phyloP scores from a whole-genome alignment of 2,113 vertebrate species.

The Dendropsophus ebraccatus region DNA sequence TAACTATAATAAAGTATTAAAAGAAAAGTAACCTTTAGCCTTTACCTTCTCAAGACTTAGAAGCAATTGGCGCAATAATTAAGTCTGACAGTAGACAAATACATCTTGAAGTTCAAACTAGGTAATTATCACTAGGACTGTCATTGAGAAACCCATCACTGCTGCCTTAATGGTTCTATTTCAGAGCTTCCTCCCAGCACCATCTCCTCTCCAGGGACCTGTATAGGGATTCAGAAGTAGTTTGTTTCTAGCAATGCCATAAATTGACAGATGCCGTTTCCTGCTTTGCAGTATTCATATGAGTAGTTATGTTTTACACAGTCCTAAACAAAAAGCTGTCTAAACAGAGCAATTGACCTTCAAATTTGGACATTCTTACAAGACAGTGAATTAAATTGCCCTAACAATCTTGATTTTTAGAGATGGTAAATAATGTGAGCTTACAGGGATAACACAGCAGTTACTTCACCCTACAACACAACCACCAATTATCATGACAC shows the following conservation, averaged over 20 bases:
- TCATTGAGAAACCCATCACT: conserved; percentile 55
- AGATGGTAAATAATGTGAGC: conserved; percentile 15
- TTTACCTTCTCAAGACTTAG: conserved; percentile 23
- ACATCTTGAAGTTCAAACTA: conserved; percentile 44
- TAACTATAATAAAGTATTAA: background rate
- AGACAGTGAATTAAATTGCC: conserved; percentile 38
- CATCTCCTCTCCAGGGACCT: conserved; percentile 49
- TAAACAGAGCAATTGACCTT: conserved; percentile 48
- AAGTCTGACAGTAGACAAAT: conserved; percentile 42
- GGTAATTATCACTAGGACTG: conserved; percentile 54
- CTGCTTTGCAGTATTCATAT: conserved; percentile 51
- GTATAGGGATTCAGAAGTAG: conserved; percentile 46
- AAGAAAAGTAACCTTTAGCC: conserved; percentile 21
- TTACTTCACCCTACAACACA: background rate
- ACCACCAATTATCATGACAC: background rate
- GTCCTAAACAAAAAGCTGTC: conserved; percentile 51
- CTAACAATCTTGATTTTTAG: conserved; percentile 27
- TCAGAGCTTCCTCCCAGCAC: conserved; percentile 46
- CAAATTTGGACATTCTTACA: conserved; percentile 44
- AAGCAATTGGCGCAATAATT: conserved; percentile 35
- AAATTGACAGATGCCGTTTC: conserved; percentile 56
- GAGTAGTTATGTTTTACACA: conserved; percentile 52
- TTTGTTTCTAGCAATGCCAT: conserved; percentile 51
- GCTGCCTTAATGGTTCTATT: conserved; percentile 54
- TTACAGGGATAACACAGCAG: conserved; percentile 1